Base-by-base conservation (phyloP, 2,113 vertebrate genomes). In the Elanus axillaris region DNA sequence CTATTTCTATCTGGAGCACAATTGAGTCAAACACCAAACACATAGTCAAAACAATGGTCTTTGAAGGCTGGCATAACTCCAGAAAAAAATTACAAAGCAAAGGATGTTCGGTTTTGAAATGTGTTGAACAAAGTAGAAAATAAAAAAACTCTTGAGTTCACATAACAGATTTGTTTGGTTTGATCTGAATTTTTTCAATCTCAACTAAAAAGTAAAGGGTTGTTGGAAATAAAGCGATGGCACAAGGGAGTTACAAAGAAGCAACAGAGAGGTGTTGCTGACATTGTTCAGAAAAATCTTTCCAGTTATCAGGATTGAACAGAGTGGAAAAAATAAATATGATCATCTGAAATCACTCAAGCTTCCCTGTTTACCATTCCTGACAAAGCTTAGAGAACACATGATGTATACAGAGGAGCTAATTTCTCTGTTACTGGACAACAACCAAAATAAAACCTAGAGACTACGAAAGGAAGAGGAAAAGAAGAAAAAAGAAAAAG, bases 41-140 rank as follows among this genome's bases (percentile, higher is more conserved):
- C 53, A 32, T 8, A 55, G 34, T 78, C 88, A 90, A 94, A 96
- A 97, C 94, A 96, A 96, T 45, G 43, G 75, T 80, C 67, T 96
- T 86, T 83, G 78, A 94, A 91, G 47, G 7, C 20, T 92, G 78
- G 88, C 79, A 40, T 58, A 80, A 40, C 22, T 88, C 86, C 79
- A 94, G 67, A 79, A 90, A 90, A 90, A 90, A 92, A 68, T 17
- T 85, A 86, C 52, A 88, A 90, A 92, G 75, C 7, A 69, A 95
- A 86, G 72, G 45, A 92, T 92, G 48, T 53, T 88, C 79, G 45
- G 53, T 83, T 90, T 93, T 90, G 36, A 90, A 90, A 75, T 11
- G 34, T 73, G 19, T 62, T 69, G n/a, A 66, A 53, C 63, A 90
- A 83, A 94, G 75, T 8, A 83, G 45, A 94, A 96, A 92, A 94